Evolutionary conservation across 2,888 invertebrate species (phyloP).

Genomic region (Mesodorylaimus sp.): DNA sequence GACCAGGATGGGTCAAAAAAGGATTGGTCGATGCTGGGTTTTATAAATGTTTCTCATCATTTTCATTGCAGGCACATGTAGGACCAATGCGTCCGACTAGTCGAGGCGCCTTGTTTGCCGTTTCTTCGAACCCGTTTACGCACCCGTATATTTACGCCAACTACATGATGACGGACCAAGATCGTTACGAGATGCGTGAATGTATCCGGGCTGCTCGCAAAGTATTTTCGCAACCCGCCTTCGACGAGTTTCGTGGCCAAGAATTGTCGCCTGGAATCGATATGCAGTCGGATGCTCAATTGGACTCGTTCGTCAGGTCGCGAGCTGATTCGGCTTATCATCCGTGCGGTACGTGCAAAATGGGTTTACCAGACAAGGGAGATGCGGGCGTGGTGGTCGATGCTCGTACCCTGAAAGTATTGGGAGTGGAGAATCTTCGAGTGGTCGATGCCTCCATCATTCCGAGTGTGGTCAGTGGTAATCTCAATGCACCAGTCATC

Average conservation of each 20-base stretch:
- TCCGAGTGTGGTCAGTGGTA: slow-evolving; percentile 55
- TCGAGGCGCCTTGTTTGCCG: slow-evolving; percentile 56
- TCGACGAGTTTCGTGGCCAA: slow-evolving; percentile 25
- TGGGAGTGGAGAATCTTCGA: slow-evolving; percentile 46
- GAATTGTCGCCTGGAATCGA: slow-evolving; percentile 21
- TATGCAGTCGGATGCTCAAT: background rate
- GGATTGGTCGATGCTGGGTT: background rate
- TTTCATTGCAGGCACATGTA: slow-evolving; percentile 28
- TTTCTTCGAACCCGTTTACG: slow-evolving; percentile 52
- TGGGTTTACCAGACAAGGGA: slow-evolving; percentile 39
- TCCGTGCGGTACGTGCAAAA: slow-evolving; percentile 56
- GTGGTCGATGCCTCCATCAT: slow-evolving; percentile 62
- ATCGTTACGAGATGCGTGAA: slow-evolving; percentile 27
- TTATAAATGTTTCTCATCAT: background rate
- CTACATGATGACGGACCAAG: slow-evolving; percentile 50
- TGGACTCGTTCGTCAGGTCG: slow-evolving; percentile 27
- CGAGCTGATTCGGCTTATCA: slow-evolving; percentile 49
- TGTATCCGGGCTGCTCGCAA: slow-evolving; percentile 16
- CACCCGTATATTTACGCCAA: slow-evolving; percentile 74
- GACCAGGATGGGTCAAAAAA: background rate
- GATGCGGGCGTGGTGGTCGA: slow-evolving; percentile 48
- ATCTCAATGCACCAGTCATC: slow-evolving; percentile 43
- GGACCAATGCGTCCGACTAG: slow-evolving; percentile 58
- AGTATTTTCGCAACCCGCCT: slow-evolving; percentile 22
- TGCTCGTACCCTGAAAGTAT: slow-evolving; percentile 38